phyloP scores from a whole-genome alignment of 2,113 vertebrate species.

The Cryptoleucopteryx plumbea region DNA sequence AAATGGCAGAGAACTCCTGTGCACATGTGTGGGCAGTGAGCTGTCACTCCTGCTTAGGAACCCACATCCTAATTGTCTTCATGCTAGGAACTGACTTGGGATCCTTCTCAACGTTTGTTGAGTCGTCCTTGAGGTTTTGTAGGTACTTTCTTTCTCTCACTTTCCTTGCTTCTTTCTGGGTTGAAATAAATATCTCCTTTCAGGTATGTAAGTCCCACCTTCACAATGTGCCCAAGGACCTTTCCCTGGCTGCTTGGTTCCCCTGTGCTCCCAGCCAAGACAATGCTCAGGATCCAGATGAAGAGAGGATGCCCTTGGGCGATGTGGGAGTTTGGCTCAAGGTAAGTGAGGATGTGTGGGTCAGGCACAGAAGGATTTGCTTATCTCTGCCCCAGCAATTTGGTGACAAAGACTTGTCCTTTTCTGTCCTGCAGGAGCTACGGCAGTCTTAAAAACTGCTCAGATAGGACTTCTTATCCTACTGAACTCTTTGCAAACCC shows the following conservation, averaged over 20 bases:
- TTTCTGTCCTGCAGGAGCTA: not conserved
- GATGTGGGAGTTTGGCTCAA: slow-evolving; percentile 79
- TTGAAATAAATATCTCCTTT: not conserved
- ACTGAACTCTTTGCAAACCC: not conserved
- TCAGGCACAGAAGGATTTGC: not conserved
- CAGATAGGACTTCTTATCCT: not conserved
- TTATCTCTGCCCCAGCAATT: not conserved
- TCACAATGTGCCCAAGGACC: slow-evolving; percentile 64
- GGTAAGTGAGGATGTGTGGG: slow-evolving; percentile 65
- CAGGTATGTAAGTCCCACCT: slow-evolving; percentile 82
- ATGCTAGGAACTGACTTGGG: not conserved
- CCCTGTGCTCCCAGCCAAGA: slow-evolving; percentile 75
- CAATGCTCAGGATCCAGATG: slow-evolving; percentile 34
- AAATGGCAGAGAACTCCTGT: not conserved
- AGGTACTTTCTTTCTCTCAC: not conserved
- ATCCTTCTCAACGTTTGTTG: not conserved
- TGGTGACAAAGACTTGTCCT: not conserved
- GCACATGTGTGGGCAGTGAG: not conserved
- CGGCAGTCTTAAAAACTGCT: not conserved
- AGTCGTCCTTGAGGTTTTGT: not conserved
- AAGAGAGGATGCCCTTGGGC: slow-evolving; percentile 43
- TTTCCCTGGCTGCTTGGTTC: slow-evolving; percentile 79
- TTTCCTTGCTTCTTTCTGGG: not conserved
- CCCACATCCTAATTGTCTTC: not conserved
- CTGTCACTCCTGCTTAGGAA: not conserved